These are phyloP conservation scores for Crenuchus spilurus DNA, from an alignment of 2,797 vertebrate species.

Conservation along the genomic window DNA sequence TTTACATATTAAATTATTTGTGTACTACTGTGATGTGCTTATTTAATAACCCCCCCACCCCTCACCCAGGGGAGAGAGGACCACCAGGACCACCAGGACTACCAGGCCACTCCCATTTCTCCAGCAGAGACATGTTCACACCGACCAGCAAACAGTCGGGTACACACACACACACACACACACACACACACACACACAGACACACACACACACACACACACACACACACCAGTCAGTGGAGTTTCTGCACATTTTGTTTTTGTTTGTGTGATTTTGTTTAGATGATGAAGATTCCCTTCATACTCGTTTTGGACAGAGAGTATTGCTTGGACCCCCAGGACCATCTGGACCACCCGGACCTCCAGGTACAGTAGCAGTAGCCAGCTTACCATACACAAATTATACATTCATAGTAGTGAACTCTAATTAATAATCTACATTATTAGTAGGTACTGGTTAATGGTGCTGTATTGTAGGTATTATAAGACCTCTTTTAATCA, in stretches of 20 bases:
- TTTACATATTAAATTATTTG: slow-evolving; percentile 18
- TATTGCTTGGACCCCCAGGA: slow-evolving; percentile 46
- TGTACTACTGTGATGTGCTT: neutral
- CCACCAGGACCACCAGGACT: slow-evolving; percentile 63
- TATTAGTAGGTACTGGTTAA: too few relatives aligned
- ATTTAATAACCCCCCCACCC: slow-evolving; percentile 73
- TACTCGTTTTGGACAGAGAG: slow-evolving; percentile 18
- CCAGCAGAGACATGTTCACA: slow-evolving; percentile 79
- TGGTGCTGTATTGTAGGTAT: too few relatives aligned
- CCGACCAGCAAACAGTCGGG: slow-evolving; percentile 76
- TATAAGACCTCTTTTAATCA: too few relatives aligned
- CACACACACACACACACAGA: neutral
- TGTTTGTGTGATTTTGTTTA: slow-evolving; percentile 22
- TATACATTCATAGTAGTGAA: too few relatives aligned
- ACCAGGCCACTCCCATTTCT: slow-evolving; percentile 77
- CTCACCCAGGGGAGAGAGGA: slow-evolving; percentile 77
- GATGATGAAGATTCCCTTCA: slow-evolving; percentile 42
- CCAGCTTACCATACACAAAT: too few relatives aligned
- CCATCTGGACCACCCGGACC: slow-evolving; percentile 53
- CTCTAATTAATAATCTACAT: too few relatives aligned
- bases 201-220: neutral
- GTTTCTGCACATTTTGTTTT: neutral
- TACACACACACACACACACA: slow-evolving; percentile 33
- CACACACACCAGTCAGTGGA: too few relatives aligned
- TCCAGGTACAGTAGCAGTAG: slow-evolving; percentile 45